These are phyloP conservation scores for Acheta domesticus DNA, from an alignment of 2,888 invertebrate species.

Conservation along the genomic window DNA sequence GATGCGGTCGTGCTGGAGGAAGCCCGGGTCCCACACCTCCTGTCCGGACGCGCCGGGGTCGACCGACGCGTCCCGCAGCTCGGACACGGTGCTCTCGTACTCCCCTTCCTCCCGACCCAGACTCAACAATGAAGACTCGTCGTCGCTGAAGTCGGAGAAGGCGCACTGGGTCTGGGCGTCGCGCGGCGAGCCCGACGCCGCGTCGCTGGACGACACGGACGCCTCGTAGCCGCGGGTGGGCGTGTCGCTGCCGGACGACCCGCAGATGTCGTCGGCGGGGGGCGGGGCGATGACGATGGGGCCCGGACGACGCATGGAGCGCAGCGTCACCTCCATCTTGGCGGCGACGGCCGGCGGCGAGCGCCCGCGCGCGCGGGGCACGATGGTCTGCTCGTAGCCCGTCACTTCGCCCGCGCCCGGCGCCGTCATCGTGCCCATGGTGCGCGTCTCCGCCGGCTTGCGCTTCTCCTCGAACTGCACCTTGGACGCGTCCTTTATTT, in stretches of 20 bases:
- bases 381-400: background rate
- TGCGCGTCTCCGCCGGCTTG: background rate
- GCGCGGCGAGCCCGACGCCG: background rate
- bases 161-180: background rate
- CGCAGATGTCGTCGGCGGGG: background rate
- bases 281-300: background rate
- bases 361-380: background rate
- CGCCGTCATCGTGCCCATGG: background rate
- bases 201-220: background rate
- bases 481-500: background rate
- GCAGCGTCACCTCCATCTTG: background rate
- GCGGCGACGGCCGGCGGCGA: background rate
- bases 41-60: background rate
- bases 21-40: background rate
- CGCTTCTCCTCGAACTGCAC: background rate
- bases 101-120: background rate
- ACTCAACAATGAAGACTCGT: background rate
- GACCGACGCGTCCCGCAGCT: background rate
- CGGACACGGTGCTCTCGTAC: background rate
- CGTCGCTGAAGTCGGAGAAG: background rate
- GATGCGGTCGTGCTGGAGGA: constrained; percentile 20
- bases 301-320: background rate
- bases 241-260: background rate
- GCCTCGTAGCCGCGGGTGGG: background rate
- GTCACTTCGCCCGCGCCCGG: background rate